Evolutionary conservation across 2,888 invertebrate genomes (phyloP).

Genomic region (Crematogaster levior): DNA sequence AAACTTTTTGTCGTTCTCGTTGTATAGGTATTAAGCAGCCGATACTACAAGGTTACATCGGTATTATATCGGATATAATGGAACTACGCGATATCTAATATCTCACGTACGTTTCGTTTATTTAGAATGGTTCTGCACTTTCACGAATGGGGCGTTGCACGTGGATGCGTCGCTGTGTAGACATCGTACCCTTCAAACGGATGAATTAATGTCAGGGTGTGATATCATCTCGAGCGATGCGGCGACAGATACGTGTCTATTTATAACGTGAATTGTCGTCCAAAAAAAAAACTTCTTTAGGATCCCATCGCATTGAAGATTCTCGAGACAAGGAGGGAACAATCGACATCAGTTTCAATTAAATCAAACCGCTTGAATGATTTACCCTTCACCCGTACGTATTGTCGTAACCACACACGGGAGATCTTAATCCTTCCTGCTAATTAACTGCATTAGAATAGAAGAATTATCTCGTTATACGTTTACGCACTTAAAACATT

Average conservation of each 20-base stretch:
- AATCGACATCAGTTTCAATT: constrained; percentile 1
- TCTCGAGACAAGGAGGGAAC: not conserved
- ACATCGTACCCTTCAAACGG: not conserved
- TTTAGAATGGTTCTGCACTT: constrained; percentile 11
- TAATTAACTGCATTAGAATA: constrained; percentile 10
- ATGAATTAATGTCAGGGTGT: constrained; percentile 38
- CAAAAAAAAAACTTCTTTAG: constrained; percentile 20
- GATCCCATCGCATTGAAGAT: not conserved
- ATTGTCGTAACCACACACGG: not conserved
- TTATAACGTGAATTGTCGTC: not conserved
- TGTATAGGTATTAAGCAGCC: not conserved
- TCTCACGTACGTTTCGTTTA: constrained; percentile 17
- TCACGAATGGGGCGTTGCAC: constrained; percentile 14
- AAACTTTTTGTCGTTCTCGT: not conserved
- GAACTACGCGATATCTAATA: not conserved
- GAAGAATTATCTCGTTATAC: not conserved
- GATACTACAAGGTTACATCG: not conserved
- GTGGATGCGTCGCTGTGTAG: constrained; percentile 14
- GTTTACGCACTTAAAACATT: not conserved
- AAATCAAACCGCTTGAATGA: constrained; percentile 12
- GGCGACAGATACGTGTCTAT: not conserved
- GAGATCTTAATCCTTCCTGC: not conserved
- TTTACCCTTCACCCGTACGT: not conserved
- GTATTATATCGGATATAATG: not conserved
- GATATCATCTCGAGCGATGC: constrained; percentile 38